Percentiles rank a stretch among this genome's conserved stretches.
Conservation (phyloP, 2,797 vertebrate genomes). For the Bovichtus variegatus region DNA sequence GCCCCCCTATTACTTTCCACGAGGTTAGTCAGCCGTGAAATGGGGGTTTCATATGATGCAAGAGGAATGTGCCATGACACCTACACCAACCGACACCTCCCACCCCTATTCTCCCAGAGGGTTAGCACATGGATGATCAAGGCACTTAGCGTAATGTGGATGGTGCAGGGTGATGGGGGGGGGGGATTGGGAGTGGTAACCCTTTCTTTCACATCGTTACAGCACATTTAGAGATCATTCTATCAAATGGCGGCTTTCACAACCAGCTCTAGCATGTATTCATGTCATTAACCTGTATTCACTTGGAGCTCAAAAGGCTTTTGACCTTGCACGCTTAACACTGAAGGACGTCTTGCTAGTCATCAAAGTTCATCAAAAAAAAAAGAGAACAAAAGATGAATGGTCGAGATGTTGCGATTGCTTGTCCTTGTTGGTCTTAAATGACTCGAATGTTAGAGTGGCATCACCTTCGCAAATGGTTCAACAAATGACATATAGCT, state of each 20-base stretch:
- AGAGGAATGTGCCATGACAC: constrained; percentile 73
- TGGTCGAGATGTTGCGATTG: not conserved
- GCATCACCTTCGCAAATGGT: not conserved
- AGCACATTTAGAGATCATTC: constrained; percentile 57
- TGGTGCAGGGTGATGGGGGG: constrained; percentile 59
- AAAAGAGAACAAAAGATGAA: not conserved
- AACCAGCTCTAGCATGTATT: constrained; percentile 22
- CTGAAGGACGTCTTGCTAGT: not conserved
- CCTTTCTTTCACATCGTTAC: constrained; percentile 68
- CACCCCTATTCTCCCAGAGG: constrained; percentile 62
- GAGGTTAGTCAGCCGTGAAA: constrained; percentile 85
- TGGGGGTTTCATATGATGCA: constrained; percentile 81
- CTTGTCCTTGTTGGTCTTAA: not conserved
- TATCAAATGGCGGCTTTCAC: constrained; percentile 55
- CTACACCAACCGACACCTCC: constrained; percentile 63
- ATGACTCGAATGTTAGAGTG: constrained; percentile 5
- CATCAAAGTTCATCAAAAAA: not conserved
- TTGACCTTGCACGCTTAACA: constrained; percentile 14
- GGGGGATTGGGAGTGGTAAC: constrained; percentile 57
- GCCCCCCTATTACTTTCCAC: constrained; percentile 83
- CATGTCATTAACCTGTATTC: constrained; percentile 42
- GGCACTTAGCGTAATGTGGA: constrained; percentile 81
- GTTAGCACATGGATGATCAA: constrained; percentile 82
- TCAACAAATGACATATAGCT: not conserved
- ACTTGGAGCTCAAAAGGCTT: not conserved